Evolutionary conservation across 2,113 vertebrate genomes (phyloP).

Genomic region (Poeciliopsis prolifica): DNA sequence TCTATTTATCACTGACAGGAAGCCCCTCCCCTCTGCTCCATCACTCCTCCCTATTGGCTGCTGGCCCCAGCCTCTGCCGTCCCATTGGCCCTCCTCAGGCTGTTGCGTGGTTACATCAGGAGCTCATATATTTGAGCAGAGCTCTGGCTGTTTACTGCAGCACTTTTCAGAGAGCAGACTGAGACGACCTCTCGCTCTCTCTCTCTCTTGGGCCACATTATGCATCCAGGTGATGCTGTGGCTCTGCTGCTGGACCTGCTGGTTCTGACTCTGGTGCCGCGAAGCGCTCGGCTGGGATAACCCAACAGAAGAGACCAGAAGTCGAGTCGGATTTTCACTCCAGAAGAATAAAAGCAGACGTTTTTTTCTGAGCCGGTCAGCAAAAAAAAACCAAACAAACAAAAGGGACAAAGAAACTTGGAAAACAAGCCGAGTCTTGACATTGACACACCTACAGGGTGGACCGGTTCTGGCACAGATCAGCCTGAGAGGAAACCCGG

Average conservation of each 20-base stretch:
- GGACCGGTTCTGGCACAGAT: constrained; percentile 27
- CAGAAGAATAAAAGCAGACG: constrained; percentile 1
- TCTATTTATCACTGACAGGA: constrained; percentile 24
- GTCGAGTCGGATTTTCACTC: constrained; percentile 16
- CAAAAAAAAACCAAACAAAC: background rate
- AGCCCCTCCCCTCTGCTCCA: constrained; percentile 21
- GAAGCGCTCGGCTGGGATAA: constrained; percentile 83
- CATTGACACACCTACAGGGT: constrained; percentile 18
- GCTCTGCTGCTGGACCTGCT: constrained; percentile 69
- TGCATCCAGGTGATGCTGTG: constrained; percentile 70
- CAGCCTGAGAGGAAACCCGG: constrained; percentile 39
- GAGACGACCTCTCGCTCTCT: constrained; percentile 40
- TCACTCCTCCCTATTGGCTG: constrained; percentile 52
- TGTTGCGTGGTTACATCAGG: constrained; percentile 74
- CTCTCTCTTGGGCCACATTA: constrained; percentile 61
- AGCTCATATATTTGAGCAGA: constrained; percentile 75
- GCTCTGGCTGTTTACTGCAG: constrained; percentile 85
- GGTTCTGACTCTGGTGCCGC: constrained; percentile 75
- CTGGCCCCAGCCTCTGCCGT: constrained; percentile 28
- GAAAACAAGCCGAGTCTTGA: constrained; percentile 14
- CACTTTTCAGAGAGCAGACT: constrained; percentile 79
- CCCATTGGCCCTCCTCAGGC: constrained; percentile 63
- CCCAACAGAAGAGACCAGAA: constrained; percentile 25
- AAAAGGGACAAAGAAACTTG: constrained; percentile 13
- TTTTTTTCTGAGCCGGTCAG: background rate